These are phyloP conservation scores for Habroteleia sp. DNA, from an alignment of 2,888 invertebrate species.

Conservation along the genomic window DNA sequence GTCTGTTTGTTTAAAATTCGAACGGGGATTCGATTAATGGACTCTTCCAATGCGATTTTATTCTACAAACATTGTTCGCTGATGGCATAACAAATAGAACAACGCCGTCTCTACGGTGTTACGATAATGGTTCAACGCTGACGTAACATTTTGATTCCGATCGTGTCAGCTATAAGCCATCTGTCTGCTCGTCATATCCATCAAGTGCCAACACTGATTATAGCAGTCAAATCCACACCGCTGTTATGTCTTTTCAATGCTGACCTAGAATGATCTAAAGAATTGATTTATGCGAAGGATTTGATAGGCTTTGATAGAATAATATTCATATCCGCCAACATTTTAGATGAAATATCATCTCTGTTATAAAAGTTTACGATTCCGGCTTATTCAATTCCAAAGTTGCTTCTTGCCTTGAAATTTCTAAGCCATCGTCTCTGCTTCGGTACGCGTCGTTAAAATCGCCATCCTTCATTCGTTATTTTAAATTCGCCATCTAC, in stretches of 20 bases:
- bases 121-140: conserved; percentile 34
- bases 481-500: no score
- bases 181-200: conserved; percentile 39
- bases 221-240: conserved; percentile 5
- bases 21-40: conserved; percentile 10
- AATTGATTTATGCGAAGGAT: conserved; percentile 6
- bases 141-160: conserved; percentile 38
- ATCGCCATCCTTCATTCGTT: no score
- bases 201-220: conserved; percentile 38
- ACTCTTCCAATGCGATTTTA: conserved; percentile 16
- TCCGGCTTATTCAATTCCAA: no score
- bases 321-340: no score
- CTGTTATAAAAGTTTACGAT: no score
- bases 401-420: no score
- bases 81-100: conserved; percentile 33
- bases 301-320: not conserved
- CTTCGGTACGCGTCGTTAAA: no score
- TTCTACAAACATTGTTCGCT: conserved; percentile 24
- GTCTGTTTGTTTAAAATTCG: conserved; percentile 22
- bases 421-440: no score
- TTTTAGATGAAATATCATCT: no score
- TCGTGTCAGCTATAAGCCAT: conserved; percentile 36
- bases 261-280: conserved; percentile 34
- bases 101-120: conserved; percentile 6
- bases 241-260: conserved; percentile 15